Conservation (phyloP, 2,113 vertebrate genomes). For the Aviceda subcristata region DNA sequence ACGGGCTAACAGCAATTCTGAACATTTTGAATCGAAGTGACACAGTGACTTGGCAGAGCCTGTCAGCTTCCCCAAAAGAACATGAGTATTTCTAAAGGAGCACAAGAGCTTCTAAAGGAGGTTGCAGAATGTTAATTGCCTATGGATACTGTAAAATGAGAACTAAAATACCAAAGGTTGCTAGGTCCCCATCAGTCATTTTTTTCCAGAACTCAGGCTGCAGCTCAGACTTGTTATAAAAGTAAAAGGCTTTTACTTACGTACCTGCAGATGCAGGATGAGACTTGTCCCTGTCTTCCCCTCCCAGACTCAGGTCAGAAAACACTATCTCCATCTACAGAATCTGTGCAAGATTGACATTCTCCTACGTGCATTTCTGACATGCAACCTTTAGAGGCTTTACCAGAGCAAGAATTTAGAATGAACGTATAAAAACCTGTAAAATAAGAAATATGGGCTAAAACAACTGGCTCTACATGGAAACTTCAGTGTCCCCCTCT, state of each 20-base stretch:
- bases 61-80: slow-evolving; percentile 26
- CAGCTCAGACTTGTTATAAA: slow-evolving; percentile 41
- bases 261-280: slow-evolving; percentile 20
- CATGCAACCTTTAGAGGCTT: neutral
- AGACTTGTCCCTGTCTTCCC: slow-evolving; percentile 4
- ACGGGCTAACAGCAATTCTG: neutral
- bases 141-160: slow-evolving; percentile 59
- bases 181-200: slow-evolving; percentile 51
- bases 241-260: neutral
- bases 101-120: slow-evolving; percentile 43
- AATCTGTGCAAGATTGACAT: neutral
- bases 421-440: neutral
- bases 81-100: slow-evolving; percentile 19
- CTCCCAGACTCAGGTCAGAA: slow-evolving; percentile 23
- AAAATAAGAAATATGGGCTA: neutral
- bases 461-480: neutral
- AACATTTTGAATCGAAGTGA: neutral
- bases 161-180: slow-evolving; percentile 67
- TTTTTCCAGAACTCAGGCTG: slow-evolving; percentile 9
- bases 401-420: neutral
- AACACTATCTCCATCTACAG: neutral
- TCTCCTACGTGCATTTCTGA: neutral
- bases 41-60: neutral
- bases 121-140: slow-evolving; percentile 65
- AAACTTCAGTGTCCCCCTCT: neutral